Base-by-base conservation (phyloP, 2,797 vertebrate genomes). In the Mus minutoides region DNA sequence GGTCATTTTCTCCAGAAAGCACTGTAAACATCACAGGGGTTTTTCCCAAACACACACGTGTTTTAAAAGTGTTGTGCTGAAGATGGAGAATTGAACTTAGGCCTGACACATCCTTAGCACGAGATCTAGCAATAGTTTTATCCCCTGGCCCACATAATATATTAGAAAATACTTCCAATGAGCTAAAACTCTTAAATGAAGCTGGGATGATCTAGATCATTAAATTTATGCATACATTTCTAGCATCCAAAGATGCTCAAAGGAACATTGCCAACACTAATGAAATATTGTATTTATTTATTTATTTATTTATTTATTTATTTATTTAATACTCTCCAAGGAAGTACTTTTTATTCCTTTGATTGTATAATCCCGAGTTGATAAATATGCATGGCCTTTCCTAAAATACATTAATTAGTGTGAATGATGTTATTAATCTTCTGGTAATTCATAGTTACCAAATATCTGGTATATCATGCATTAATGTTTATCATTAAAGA, bases 291-390 rank as follows among this genome's bases (percentile, higher is more conserved):
- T 88, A 97, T 3, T 95, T 96, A 94, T 96, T 96, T 94, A 95
- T 97, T 97, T 97, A 97, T 97, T 97, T 97, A 46, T 46, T 46
- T 88, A 97, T 97, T 97, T 97, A 46, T 46, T 46, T 88, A 97
- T 97, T 97, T 97, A 97, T 97, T 97, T 97, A 78, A 75, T 77
- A 87, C 88, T 62, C 85, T 77, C 85, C 46, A 78, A 77, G 67
- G 82, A 96, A 95, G 34, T 84, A 56, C 67, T 96, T 67, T 94
- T 97, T 93, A 93, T 96, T 97, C 58, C 91, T 96, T 91, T 96
- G 76, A 92, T 95, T 94, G 34, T 95, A 60, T 91, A 90, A 90
- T 90, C 83, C 84, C 97, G 93, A 97, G 84, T 88, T 95, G 93
- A 96, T 95, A 95, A 96, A 94, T 69, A 92, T 92, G 92, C 90